Base-by-base conservation (phyloP, 1,140 invertebrate species). In the Aphelenchoides besseyi region DNA sequence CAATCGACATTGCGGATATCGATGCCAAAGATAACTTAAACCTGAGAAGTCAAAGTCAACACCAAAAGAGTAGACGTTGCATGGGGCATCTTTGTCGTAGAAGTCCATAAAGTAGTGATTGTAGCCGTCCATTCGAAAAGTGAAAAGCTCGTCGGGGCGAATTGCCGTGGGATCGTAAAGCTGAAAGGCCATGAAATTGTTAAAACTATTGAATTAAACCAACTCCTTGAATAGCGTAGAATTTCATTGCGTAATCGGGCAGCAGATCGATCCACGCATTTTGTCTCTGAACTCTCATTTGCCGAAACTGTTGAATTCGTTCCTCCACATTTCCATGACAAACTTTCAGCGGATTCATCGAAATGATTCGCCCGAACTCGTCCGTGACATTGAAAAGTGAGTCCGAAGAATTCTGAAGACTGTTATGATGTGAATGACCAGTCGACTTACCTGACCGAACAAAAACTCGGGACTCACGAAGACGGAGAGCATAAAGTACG, bases 31-130 rank as follows among this genome's bases (percentile, higher is more conserved):
- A 12, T 23, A 48, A 48, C 41, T 48, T 23, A 48, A 48, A 48
- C 41, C 41, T 12, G 12, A 16, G 41, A 16, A 23, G 23, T 48
- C 41, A 23, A 12, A 12, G 41, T 48, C 41, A 23, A 48, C 23
- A 48, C 41, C 41, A 23, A 48, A 48, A 48, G 41, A 48, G 23
- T 48, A 48, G 41, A 48, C 41, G 41, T 48, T 48, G 41, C 41
- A 48, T 16, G 23, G 41, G 41, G 41, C 41, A 23, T 48, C 41
- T 23, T 48, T 48, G 41, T 48, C 41, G 41, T 48, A 48, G 23
- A 48, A 48, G 41, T 48, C 41, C 41, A 48, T 48, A 23, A 48
- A 48, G 41, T 16, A 48, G 41, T 48, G 41, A 48, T 48, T 48
- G 41, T 23, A 23, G 12, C 41, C 41, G 41, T 48, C 23, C 12